phyloP scores from a whole-genome alignment of 1,140 invertebrate genomes.

The Achroia grisella region DNA sequence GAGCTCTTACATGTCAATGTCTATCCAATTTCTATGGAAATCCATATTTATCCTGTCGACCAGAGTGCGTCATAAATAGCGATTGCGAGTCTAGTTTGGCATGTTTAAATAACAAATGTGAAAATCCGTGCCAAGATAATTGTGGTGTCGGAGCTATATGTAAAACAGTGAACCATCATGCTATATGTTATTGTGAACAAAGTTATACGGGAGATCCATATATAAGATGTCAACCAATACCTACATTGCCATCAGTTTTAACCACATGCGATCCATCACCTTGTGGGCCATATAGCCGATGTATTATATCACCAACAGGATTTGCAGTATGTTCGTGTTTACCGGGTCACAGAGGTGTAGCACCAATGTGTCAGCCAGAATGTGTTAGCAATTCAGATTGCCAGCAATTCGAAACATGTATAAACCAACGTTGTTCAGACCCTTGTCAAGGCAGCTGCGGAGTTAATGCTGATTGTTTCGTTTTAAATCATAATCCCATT shows the following conservation, averaged over 20 bases:
- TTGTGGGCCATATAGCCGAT: slow-evolving; percentile 86
- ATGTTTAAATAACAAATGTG: slow-evolving; percentile 87
- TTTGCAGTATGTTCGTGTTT: slow-evolving; percentile 86
- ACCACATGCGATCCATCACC: slow-evolving; percentile 83
- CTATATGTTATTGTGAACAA: slow-evolving; percentile 84
- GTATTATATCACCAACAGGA: slow-evolving; percentile 80
- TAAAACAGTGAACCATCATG: slow-evolving; percentile 83
- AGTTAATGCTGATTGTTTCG: slow-evolving; percentile 80
- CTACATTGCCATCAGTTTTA: slow-evolving; percentile 50
- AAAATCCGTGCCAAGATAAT: slow-evolving; percentile 84
- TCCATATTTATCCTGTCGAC: slow-evolving; percentile 82
- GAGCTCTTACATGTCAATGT: slow-evolving; percentile 78
- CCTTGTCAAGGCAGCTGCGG: slow-evolving; percentile 88
- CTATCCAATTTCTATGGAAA: slow-evolving; percentile 81
- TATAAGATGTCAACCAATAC: slow-evolving; percentile 78
- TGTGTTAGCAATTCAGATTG: slow-evolving; percentile 88
- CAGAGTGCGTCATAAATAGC: slow-evolving; percentile 86
- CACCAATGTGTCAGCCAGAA: slow-evolving; percentile 86
- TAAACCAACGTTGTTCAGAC: slow-evolving; percentile 85
- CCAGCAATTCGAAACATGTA: slow-evolving; percentile 82
- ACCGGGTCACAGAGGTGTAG: slow-evolving; percentile 84
- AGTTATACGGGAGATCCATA: slow-evolving; percentile 87
- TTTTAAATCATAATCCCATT: slow-evolving; percentile 88
- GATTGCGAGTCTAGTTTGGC: slow-evolving; percentile 81
- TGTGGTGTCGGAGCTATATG: slow-evolving; percentile 86